Percentiles rank a stretch among this genome's conserved stretches.
Evolutionary conservation across 2,888 invertebrate genomes (phyloP).

Genomic region (Catocala nupta): DNA sequence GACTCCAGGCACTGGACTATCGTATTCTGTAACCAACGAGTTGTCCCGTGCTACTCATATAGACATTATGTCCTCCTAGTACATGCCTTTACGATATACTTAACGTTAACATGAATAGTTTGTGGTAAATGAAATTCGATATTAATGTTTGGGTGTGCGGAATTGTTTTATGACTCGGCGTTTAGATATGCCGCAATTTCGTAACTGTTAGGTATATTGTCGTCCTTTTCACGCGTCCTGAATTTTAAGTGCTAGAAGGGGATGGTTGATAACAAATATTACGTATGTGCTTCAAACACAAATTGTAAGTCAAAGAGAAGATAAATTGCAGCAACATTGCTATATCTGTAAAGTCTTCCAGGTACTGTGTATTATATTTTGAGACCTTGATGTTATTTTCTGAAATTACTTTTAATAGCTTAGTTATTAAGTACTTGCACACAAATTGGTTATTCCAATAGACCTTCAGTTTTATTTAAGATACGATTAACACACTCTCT

Average conservation of each 20-base stretch:
- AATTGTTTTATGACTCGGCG: constrained; percentile 50
- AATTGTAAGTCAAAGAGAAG: constrained; percentile 40
- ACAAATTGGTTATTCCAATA: too few species aligned
- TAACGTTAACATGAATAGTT: constrained; percentile 54
- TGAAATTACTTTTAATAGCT: too few species aligned
- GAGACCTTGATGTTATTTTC: too few species aligned
- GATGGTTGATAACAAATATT: constrained; percentile 35
- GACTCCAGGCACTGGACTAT: constrained; percentile 33
- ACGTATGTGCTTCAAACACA: constrained; percentile 42
- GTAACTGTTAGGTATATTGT: constrained; percentile 25
- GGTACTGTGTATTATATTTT: constrained; percentile 4
- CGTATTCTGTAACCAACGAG: constrained; percentile 47
- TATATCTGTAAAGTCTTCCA: constrained; percentile 27
- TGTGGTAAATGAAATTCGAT: constrained; percentile 46
- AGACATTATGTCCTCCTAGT: constrained; percentile 38
- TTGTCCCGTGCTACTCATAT: constrained; percentile 53
- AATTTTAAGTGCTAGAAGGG: constrained; percentile 20
- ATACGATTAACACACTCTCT: too few species aligned
- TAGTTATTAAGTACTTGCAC: too few species aligned
- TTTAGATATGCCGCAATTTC: constrained; percentile 46
- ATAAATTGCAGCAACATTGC: constrained; percentile 45
- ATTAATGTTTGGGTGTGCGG: constrained; percentile 49
- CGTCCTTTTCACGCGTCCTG: constrained; percentile 17
- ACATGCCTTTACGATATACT: constrained; percentile 54
- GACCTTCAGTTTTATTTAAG: too few species aligned